phyloP scores from a whole-genome alignment of 1,140 invertebrate species.

The Drosophila mauritiana region DNA sequence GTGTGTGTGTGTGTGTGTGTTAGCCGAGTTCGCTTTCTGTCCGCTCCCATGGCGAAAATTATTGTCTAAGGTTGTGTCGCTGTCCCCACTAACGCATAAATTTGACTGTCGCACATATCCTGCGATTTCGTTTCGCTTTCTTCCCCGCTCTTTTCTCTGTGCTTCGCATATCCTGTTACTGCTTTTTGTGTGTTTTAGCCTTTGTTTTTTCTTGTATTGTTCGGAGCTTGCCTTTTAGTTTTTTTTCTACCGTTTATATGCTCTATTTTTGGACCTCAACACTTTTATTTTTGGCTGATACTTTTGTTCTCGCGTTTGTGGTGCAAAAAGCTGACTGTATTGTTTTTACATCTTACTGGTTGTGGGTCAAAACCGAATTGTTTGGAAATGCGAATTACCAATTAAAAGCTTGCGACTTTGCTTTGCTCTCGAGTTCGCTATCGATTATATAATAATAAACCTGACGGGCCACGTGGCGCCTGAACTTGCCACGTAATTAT shows the following conservation, averaged over 20 bases:
- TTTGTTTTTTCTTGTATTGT: slow-evolving; percentile 34
- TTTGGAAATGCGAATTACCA: slow-evolving; percentile 51
- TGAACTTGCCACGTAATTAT: slow-evolving; percentile 58
- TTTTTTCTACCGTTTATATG: slow-evolving; percentile 31
- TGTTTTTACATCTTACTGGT: slow-evolving; percentile 12
- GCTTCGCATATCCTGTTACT: slow-evolving; percentile 41
- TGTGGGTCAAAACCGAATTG: slow-evolving; percentile 41
- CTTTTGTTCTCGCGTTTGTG: slow-evolving; percentile 45
- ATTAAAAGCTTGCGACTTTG: slow-evolving; percentile 55
- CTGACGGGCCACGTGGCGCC: slow-evolving; percentile 41
- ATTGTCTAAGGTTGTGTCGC: slow-evolving; percentile 69
- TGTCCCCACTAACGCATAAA: slow-evolving; percentile 52
- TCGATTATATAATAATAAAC: slow-evolving; percentile 74
- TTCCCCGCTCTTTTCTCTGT: slow-evolving; percentile 10
- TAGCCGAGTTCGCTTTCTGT: slow-evolving; percentile 12
- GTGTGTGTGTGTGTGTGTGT: neutral
- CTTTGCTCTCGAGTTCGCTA: slow-evolving; percentile 47
- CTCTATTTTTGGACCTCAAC: slow-evolving; percentile 65
- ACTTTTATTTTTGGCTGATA: slow-evolving; percentile 71
- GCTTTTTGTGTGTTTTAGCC: slow-evolving; percentile 26
- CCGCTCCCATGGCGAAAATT: slow-evolving; percentile 52
- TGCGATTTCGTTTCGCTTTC: neutral
- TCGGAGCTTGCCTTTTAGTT: slow-evolving; percentile 53
- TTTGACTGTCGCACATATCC: slow-evolving; percentile 47
- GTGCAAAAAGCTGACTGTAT: slow-evolving; percentile 44